Evolutionary conservation across 1,140 invertebrate genomes (phyloP).

Genomic region (Conopomorpha cramerella): DNA sequence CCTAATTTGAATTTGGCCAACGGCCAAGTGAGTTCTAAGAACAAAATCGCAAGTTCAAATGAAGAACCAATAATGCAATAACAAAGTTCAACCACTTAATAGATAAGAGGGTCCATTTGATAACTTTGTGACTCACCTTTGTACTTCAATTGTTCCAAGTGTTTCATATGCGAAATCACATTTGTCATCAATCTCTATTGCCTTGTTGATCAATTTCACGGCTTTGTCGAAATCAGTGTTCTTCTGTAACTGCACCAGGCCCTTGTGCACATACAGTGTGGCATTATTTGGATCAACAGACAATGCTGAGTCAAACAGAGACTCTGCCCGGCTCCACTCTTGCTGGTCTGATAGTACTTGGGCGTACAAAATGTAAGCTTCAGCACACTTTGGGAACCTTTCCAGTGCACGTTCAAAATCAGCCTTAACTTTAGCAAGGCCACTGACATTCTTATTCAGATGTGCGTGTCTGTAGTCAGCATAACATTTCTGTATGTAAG

Average conservation of each 20-base stretch:
- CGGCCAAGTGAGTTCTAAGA: no score
- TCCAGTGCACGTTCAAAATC: constrained; percentile 76
- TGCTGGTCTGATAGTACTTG: constrained; percentile 84
- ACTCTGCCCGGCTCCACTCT: constrained; percentile 81
- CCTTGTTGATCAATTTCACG: constrained; percentile 77
- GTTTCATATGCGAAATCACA: constrained; percentile 96
- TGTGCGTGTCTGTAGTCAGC: constrained; percentile 77
- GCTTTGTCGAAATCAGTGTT: constrained; percentile 80
- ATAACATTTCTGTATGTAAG: constrained; percentile 87
- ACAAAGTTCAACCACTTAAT: no score
- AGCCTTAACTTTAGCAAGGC: constrained; percentile 61
- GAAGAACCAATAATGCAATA: no score
- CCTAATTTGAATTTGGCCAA: no score
- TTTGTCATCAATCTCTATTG: constrained; percentile 85
- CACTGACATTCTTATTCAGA: constrained; percentile 62
- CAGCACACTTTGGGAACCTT: constrained; percentile 82
- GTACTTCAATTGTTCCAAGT: constrained; percentile 90
- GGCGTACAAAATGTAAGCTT: constrained; percentile 82
- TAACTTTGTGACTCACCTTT: constrained; percentile 67
- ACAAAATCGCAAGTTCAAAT: no score
- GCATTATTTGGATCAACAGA: constrained; percentile 86
- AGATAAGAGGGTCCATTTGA: constrained; percentile 2
- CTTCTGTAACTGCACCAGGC: constrained; percentile 82
- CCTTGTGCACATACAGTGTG: constrained; percentile 84
- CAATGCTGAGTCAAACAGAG: constrained; percentile 79